Percentiles rank a stretch among this genome's conserved stretches.
Evolutionary conservation across 2,888 invertebrate genomes (phyloP).

Genomic region (Apotomis turbidana): DNA sequence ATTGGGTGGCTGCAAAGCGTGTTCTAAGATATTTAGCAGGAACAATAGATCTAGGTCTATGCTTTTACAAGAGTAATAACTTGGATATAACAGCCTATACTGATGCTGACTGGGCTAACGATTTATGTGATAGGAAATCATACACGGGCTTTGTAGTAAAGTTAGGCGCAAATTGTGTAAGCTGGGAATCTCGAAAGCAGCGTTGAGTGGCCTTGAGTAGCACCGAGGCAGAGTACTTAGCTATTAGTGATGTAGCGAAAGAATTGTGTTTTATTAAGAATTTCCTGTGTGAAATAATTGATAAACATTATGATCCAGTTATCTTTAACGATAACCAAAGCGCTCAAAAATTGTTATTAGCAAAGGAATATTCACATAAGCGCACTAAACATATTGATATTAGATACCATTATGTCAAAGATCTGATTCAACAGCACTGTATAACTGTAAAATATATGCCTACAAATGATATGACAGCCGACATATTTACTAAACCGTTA

Average conservation of each 20-base stretch:
- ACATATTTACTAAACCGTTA: constrained; percentile 5
- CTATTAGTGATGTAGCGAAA: constrained; percentile 8
- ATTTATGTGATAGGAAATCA: constrained; percentile 12
- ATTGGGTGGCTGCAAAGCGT: constrained; percentile 20
- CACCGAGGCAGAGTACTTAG: neutral
- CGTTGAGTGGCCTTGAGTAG: constrained; percentile 6
- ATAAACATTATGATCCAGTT: constrained; percentile 4
- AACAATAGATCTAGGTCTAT: constrained; percentile 15
- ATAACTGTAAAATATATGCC: constrained; percentile 15
- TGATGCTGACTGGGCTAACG: constrained; percentile 24
- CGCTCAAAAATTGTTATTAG: constrained; percentile 2
- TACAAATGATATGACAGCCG: constrained; percentile 6
- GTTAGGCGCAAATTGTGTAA: neutral
- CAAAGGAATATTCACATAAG: constrained; percentile 10
- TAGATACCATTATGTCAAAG: constrained; percentile 1
- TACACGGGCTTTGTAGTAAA: constrained; percentile 15
- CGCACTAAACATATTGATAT: constrained; percentile 16
- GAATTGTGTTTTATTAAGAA: constrained; percentile 8
- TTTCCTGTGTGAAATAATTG: constrained; percentile 1
- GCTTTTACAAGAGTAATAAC: constrained; percentile 5
- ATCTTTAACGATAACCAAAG: constrained; percentile 10
- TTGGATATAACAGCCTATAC: constrained; percentile 12
- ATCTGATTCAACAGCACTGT: neutral
- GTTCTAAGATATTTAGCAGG: constrained; percentile 17
- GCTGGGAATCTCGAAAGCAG: constrained; percentile 16